Conservation (phyloP, 1,140 invertebrate genomes). For the Drepana arcuata region DNA sequence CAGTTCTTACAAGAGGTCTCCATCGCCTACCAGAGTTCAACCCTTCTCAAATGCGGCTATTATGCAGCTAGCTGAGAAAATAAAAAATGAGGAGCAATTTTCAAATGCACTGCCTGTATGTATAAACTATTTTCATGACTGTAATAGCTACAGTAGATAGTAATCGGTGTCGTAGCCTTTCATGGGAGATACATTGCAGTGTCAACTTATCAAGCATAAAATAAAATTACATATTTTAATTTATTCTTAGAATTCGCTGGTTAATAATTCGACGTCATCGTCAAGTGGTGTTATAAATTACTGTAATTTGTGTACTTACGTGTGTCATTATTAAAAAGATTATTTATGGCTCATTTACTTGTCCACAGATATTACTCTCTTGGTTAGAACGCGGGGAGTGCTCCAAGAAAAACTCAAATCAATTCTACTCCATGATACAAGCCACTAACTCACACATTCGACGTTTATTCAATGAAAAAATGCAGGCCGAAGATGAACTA, state of each 20-base stretch:
- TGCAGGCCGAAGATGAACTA: constrained; percentile 89
- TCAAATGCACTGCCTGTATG: constrained; percentile 33
- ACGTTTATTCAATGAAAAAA: constrained; percentile 87
- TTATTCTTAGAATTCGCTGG: too few relatives aligned
- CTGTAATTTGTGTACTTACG: too few relatives aligned
- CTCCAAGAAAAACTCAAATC: constrained; percentile 89
- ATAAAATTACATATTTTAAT: too few relatives aligned
- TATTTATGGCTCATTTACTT: too few relatives aligned
- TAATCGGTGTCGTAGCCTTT: too few relatives aligned
- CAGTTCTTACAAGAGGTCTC: constrained; percentile 73
- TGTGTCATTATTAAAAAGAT: too few relatives aligned
- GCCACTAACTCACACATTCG: constrained; percentile 92
- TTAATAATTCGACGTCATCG: too few relatives aligned
- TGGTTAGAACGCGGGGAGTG: constrained; percentile 96
- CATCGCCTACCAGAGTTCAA: constrained; percentile 46
- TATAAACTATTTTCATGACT: neutral
- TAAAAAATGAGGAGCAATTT: constrained; percentile 54
- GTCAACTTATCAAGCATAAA: too few relatives aligned
- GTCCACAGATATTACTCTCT: constrained; percentile 85
- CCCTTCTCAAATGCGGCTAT: constrained; percentile 47
- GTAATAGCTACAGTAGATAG: too few relatives aligned
- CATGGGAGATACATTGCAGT: too few relatives aligned
- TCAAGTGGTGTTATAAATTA: too few relatives aligned
- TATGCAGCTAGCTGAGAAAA: constrained; percentile 44
- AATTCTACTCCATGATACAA: constrained; percentile 96